Percentiles rank a stretch among this genome's conserved stretches.
These are phyloP conservation scores for Agrotis puta DNA, from an alignment of 2,888 invertebrate species.

Conservation along the genomic window DNA sequence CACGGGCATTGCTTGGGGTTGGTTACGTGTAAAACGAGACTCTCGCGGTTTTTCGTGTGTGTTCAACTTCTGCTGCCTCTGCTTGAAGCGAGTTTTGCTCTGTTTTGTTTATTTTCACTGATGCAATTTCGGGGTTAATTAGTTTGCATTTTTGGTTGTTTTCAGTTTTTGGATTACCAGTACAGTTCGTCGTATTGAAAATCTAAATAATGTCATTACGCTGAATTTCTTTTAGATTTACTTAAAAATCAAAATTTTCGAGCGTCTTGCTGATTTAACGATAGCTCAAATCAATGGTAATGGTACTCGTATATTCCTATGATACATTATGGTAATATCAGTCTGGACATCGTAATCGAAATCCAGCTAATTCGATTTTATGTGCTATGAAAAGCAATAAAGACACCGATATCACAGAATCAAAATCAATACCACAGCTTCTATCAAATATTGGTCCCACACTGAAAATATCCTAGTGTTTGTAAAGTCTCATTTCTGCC, in stretches of 20 bases:
- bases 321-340: too few species aligned
- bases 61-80: conserved; percentile 45
- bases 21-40: conserved; percentile 61
- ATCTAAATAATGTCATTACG: too few species aligned
- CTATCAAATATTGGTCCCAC: neutral
- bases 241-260: too few species aligned
- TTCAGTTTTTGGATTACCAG: neutral
- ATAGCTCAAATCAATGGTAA: too few species aligned
- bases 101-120: conserved; percentile 32
- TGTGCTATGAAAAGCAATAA: neutral
- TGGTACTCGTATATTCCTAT: too few species aligned
- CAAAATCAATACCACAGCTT: neutral
- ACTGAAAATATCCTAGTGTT: conserved; percentile 33
- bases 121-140: conserved; percentile 18
- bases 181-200: neutral
- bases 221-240: neutral
- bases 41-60: conserved; percentile 59
- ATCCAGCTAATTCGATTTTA: neutral
- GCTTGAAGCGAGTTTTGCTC: conserved; percentile 37
- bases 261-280: too few species aligned
- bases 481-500: conserved; percentile 55
- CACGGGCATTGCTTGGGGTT: conserved; percentile 48
- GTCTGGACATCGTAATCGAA: neutral
- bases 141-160: conserved; percentile 7
- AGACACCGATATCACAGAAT: neutral